These are phyloP conservation scores for Eptatretus atami DNA, from an alignment of 2,797 vertebrate species.

Conservation along the genomic window DNA sequence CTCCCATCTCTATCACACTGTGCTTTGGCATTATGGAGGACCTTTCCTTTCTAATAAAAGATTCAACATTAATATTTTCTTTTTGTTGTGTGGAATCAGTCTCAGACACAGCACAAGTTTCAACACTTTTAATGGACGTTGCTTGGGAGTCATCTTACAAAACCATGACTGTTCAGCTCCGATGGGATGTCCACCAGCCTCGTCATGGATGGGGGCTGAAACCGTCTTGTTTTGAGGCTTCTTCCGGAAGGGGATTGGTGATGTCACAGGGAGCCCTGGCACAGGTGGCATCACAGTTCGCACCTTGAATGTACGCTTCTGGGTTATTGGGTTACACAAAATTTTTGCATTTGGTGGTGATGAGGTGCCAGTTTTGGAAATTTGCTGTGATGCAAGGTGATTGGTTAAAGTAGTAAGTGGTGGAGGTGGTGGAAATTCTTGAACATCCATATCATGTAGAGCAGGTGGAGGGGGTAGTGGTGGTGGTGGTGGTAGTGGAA, in stretches of 20 bases:
- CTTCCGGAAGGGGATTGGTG: conserved; percentile 5
- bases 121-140: too few relatives aligned
- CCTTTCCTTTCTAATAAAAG: too few relatives aligned
- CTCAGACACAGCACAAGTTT: too few relatives aligned
- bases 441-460: conserved; percentile 14
- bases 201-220: too few relatives aligned
- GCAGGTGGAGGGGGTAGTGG: conserved; percentile 12
- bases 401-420: conserved; percentile 28
- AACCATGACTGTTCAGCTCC: too few relatives aligned
- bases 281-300: background rate
- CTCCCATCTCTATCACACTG: too few relatives aligned
- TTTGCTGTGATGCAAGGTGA: conserved; percentile 15
- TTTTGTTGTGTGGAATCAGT: too few relatives aligned
- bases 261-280: background rate
- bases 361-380: conserved; percentile 14
- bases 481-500: conserved; percentile 21
- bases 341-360: background rate
- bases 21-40: too few relatives aligned
- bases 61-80: too few relatives aligned
- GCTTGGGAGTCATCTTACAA: too few relatives aligned
- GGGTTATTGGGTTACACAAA: background rate
- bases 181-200: too few relatives aligned
- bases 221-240: background rate
- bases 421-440: conserved; percentile 24
- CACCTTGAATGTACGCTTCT: conserved; percentile 4